phyloP scores from a whole-genome alignment of 2,113 vertebrate species.

The Ascaphus truei region DNA sequence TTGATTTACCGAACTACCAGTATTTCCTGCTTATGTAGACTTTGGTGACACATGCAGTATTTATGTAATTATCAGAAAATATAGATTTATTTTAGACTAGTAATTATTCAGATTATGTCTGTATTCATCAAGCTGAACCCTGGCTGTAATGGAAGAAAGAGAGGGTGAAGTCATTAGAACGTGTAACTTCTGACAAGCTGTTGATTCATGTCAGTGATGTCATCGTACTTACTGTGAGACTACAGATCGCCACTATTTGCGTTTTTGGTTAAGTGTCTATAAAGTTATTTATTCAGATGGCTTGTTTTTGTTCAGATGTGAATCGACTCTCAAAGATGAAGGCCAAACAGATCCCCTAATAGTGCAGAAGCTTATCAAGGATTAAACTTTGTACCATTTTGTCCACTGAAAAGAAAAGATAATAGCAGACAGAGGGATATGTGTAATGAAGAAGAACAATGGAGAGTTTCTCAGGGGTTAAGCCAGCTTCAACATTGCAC shows the following conservation, averaged over 20 bases:
- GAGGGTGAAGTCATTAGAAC: conserved; percentile 18
- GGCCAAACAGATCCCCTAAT: conserved; percentile 43
- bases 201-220: conserved; percentile 37
- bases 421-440: conserved; percentile 62
- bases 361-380: conserved; percentile 50
- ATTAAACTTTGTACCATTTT: conserved; percentile 57
- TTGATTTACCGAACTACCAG: neutral
- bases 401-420: conserved; percentile 57
- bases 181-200: conserved; percentile 5
- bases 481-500: conserved; percentile 56
- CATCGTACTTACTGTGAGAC: conserved; percentile 25
- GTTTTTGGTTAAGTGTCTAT: conserved; percentile 47
- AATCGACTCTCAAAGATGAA: conserved; percentile 52
- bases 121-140: conserved; percentile 6
- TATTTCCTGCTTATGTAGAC: neutral
- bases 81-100: conserved; percentile 18
- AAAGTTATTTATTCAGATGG: conserved; percentile 53
- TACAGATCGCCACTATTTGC: conserved; percentile 23
- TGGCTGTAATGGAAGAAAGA: conserved; percentile 11
- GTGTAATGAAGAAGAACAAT: conserved; percentile 67
- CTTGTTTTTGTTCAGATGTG: conserved; percentile 58
- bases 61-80: conserved; percentile 16
- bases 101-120: conserved; percentile 21
- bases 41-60: neutral
- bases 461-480: conserved; percentile 54